Evolutionary conservation across 2,113 vertebrate species (phyloP).

Genomic region (Mastomys natalensis): DNA sequence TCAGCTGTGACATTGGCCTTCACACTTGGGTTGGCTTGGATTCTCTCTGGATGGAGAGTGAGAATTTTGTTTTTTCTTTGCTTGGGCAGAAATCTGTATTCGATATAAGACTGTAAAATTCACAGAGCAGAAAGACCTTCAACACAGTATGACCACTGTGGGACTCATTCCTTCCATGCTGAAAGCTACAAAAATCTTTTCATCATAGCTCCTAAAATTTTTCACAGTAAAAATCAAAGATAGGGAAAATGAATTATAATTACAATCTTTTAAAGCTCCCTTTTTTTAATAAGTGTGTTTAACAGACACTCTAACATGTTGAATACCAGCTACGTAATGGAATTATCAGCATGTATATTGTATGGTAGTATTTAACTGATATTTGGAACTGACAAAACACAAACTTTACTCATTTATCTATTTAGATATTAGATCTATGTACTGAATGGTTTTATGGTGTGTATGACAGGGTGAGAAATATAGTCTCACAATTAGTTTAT

Average conservation of each 20-base stretch:
- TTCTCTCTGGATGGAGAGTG: slow-evolving; percentile 70
- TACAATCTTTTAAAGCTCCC: neutral
- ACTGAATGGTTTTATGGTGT: neutral
- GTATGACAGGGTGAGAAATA: neutral
- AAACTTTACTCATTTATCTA: neutral
- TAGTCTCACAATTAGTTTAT: neutral
- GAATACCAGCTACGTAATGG: neutral
- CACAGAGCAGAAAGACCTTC: slow-evolving; percentile 44
- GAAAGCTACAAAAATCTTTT: slow-evolving; percentile 67
- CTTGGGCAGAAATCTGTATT: slow-evolving; percentile 80
- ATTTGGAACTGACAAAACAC: neutral
- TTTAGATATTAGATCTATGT: neutral
- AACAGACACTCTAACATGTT: neutral
- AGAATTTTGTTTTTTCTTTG: slow-evolving; percentile 81
- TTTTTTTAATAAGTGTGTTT: slow-evolving; percentile 53
- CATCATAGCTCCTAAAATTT: slow-evolving; percentile 41
- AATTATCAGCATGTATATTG: neutral
- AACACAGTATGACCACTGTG: slow-evolving; percentile 55
- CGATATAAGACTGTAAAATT: slow-evolving; percentile 73
- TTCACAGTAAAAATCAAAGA: slow-evolving; percentile 25
- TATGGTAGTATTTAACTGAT: neutral
- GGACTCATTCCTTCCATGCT: slow-evolving; percentile 60
- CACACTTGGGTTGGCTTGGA: slow-evolving; percentile 74
- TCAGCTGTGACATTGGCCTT: slow-evolving; percentile 78
- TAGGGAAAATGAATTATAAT: slow-evolving; percentile 50